phyloP scores from a whole-genome alignment of 1,140 invertebrate genomes.

The Goniozus legneri region DNA sequence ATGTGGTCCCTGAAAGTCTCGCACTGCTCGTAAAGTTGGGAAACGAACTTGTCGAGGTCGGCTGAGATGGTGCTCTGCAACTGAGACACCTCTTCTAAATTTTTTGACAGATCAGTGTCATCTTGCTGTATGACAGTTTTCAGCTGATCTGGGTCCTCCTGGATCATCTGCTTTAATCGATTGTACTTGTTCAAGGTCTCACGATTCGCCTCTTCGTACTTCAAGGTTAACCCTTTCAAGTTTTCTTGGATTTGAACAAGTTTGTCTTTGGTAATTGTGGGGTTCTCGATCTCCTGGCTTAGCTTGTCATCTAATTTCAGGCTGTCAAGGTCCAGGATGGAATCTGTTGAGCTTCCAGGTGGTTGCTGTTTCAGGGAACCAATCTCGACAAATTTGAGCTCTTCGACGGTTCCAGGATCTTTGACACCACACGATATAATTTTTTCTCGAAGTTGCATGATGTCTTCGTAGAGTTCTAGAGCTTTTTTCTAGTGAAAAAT shows the following conservation, averaged over 20 bases:
- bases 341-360: background rate
- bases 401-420: slow-evolving; percentile 36
- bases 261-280: slow-evolving; percentile 15
- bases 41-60: background rate
- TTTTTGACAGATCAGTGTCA: slow-evolving; percentile 12
- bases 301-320: background rate
- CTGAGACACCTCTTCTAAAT: slow-evolving; percentile 11
- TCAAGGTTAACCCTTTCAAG: slow-evolving; percentile 16
- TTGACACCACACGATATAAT: slow-evolving; percentile 29
- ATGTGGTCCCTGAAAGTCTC: slow-evolving; percentile 1
- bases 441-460: slow-evolving; percentile 33
- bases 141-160: background rate
- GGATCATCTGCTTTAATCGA: slow-evolving; percentile 14
- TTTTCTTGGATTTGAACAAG: slow-evolving; percentile 15
- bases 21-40: slow-evolving; percentile 6
- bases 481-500: slow-evolving; percentile 30
- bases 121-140: slow-evolving; percentile 6
- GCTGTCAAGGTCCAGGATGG: background rate
- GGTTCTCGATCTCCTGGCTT: slow-evolving; percentile 6
- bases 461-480: slow-evolving; percentile 25
- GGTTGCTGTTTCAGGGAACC: background rate
- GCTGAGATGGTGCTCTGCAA: background rate
- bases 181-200: slow-evolving; percentile 20
- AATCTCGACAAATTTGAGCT: slow-evolving; percentile 1
- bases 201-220: slow-evolving; percentile 15